Percentiles rank a stretch among this genome's conserved stretches.
Evolutionary conservation across 2,888 invertebrate species (phyloP).

Genomic region (Clanis bilineata): DNA sequence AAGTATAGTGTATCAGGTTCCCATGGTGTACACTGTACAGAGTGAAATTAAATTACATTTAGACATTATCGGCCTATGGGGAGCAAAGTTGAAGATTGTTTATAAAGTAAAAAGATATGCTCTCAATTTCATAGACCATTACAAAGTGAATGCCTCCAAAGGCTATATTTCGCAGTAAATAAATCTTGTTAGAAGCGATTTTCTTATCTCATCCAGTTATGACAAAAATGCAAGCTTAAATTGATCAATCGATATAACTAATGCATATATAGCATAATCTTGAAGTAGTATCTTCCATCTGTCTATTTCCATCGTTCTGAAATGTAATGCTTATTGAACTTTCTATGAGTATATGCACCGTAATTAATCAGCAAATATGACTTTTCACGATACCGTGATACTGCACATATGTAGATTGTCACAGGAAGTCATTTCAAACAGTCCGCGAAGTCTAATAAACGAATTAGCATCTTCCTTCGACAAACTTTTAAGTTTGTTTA

Average conservation of each 20-base stretch:
- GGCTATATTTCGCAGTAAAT: too few species aligned
- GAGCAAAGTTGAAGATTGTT: neutral
- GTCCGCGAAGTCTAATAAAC: neutral
- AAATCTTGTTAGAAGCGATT: too few species aligned
- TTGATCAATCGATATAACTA: too few species aligned
- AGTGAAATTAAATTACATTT: neutral
- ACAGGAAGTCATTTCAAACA: neutral
- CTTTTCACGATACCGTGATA: constrained; percentile 10
- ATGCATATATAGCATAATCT: too few species aligned
- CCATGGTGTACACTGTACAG: neutral
- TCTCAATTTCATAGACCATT: neutral
- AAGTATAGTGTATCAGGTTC: neutral
- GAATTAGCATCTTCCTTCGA: neutral
- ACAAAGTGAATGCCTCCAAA: neutral
- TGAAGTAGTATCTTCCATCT: neutral
- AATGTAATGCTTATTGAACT: neutral
- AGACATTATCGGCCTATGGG: neutral
- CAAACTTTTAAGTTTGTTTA: neutral
- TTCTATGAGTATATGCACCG: neutral
- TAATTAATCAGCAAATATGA: constrained; percentile 2
- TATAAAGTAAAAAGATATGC: neutral
- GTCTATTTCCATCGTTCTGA: neutral
- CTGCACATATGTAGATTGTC: neutral
- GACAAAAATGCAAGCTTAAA: too few species aligned
- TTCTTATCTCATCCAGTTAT: too few species aligned